These are phyloP conservation scores for Gryllus longicercus DNA, from an alignment of 2,888 invertebrate species.

Conservation along the genomic window DNA sequence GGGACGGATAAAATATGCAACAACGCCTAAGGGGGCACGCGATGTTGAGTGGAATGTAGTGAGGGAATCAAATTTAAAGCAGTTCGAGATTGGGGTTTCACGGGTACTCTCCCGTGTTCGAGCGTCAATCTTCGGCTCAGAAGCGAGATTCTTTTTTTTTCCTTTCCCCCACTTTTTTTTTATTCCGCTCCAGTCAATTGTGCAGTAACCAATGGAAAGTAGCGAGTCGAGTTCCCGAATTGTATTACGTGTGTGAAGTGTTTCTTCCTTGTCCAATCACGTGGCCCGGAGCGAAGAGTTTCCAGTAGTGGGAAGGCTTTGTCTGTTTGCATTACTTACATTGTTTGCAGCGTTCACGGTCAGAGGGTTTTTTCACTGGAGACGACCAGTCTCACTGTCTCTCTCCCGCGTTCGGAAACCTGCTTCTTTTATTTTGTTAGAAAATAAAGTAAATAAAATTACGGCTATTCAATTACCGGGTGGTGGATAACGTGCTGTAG, in stretches of 20 bases:
- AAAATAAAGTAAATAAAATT: slow-evolving; percentile 6
- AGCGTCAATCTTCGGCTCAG: neutral
- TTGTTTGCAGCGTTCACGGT: neutral
- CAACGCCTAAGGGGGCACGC: neutral
- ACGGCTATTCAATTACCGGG: neutral
- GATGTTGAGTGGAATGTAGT: neutral
- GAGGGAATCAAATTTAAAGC: slow-evolving; percentile 17
- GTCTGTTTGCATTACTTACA: slow-evolving; percentile 4
- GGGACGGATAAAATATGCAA: neutral
- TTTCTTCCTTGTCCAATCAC: neutral
- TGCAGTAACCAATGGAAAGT: slow-evolving; percentile 1
- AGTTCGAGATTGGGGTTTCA: neutral
- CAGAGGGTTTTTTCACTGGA: neutral
- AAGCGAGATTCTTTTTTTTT: neutral
- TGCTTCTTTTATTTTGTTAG: neutral
- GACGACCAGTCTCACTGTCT: neutral
- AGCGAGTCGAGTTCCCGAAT: neutral
- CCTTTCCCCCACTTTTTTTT: neutral
- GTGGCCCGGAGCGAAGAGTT: neutral
- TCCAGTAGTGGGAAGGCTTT: neutral
- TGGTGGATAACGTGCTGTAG: neutral
- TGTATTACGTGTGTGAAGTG: slow-evolving; percentile 4
- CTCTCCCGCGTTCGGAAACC: neutral
- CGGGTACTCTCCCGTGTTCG: neutral
- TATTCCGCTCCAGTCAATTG: neutral